Percentiles rank a stretch among this genome's conserved stretches.
These are phyloP conservation scores for Antedon bifida DNA, from an alignment of 35 echinoderm and acorn worm species.

Conservation along the genomic window DNA sequence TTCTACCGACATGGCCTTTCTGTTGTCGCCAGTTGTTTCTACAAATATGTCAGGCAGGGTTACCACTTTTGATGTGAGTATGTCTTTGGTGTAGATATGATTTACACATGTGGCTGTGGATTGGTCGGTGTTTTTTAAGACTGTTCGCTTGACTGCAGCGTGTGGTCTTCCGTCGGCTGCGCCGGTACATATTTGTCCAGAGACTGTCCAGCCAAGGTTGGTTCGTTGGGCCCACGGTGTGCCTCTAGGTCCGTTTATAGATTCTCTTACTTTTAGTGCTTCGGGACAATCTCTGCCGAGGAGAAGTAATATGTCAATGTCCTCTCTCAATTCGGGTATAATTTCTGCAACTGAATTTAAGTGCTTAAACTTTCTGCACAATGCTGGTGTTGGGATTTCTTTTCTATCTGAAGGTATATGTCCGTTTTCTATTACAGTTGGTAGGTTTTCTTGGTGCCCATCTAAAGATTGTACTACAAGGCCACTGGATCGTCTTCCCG, in stretches of 20 bases:
- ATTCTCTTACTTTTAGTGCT: constrained; percentile 22
- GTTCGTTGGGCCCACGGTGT: constrained; percentile 23
- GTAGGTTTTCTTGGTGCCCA: constrained; percentile 25
- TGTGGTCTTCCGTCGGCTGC: not conserved
- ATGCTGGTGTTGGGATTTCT: constrained; percentile 29
- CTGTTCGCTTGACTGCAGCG: not conserved
- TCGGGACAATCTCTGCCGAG: constrained; percentile 20
- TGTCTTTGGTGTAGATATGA: constrained; percentile 7
- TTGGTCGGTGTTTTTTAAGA: not conserved
- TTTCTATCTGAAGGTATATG: constrained; percentile 27
- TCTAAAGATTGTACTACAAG: constrained; percentile 13
- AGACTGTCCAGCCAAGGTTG: constrained; percentile 21
- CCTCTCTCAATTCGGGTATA: not conserved
- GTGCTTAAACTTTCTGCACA: constrained; percentile 11
- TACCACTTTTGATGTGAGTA: not conserved
- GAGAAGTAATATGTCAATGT: not conserved
- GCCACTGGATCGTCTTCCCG: not conserved
- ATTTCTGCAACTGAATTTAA: not conserved
- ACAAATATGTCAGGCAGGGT: not conserved
- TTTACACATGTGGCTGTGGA: not conserved
- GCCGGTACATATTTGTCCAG: constrained; percentile 2
- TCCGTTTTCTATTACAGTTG: constrained; percentile 21
- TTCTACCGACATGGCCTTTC: not conserved
- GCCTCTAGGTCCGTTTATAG: constrained; percentile 5
- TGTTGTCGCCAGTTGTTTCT: not conserved